Conservation (phyloP, 92 coral and sea anemone genomes). For the Heliopora coerulea region DNA sequence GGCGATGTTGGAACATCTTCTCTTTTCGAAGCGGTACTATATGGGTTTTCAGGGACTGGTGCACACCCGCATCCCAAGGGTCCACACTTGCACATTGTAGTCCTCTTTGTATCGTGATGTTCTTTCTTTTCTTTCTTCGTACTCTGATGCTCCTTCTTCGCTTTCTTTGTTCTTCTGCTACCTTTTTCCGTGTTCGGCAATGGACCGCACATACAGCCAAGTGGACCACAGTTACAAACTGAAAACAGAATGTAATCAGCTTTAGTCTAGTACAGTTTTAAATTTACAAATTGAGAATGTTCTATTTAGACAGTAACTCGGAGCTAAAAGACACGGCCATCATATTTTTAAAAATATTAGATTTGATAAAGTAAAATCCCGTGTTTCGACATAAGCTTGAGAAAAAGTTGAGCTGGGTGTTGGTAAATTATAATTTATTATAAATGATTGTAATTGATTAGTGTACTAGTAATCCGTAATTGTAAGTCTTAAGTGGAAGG, state of each 20-base stretch:
- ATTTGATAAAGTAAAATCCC: too few relatives aligned
- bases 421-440: too few relatives aligned
- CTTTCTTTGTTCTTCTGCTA: constrained; percentile 1
- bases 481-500: too few relatives aligned
- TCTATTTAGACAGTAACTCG: too few relatives aligned
- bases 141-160: neutral
- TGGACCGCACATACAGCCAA: constrained; percentile 33
- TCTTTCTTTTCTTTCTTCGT: neutral
- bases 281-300: too few relatives aligned
- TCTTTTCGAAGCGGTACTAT: constrained; percentile 1
- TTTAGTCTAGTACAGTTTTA: neutral
- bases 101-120: constrained; percentile 17
- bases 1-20: constrained; percentile 30
- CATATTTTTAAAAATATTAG: too few relatives aligned
- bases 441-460: too few relatives aligned
- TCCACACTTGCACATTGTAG: constrained; percentile 34
- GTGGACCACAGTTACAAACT: constrained; percentile 36
- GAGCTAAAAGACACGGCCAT: too few relatives aligned
- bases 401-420: too few relatives aligned
- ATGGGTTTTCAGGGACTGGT: constrained; percentile 14
- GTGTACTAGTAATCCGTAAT: too few relatives aligned
- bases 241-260: neutral
- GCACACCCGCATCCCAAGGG: constrained; percentile 38
- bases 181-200: neutral
- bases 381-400: too few relatives aligned